phyloP scores from a whole-genome alignment of 2,888 invertebrate species.

The Eugnorisma glareosa region DNA sequence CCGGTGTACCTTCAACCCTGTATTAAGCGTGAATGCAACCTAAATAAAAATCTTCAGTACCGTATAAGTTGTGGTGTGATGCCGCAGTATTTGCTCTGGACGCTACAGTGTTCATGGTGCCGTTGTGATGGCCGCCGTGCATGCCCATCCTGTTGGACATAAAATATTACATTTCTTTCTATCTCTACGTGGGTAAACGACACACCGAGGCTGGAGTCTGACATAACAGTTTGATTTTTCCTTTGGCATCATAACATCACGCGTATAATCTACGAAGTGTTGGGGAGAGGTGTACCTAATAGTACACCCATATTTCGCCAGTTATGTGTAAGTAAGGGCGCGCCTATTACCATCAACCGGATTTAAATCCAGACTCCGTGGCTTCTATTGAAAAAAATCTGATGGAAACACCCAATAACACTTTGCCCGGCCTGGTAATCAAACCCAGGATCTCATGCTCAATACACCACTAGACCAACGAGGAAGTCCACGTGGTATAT shows the following conservation, averaged over 20 bases:
- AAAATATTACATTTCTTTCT: background rate
- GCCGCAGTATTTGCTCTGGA: constrained; percentile 82
- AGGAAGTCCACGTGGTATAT: too few relatives aligned
- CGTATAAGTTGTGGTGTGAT: constrained; percentile 85
- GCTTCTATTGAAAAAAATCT: too few relatives aligned
- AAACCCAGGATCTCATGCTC: too few relatives aligned
- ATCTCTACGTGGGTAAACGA: background rate
- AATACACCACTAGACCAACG: too few relatives aligned
- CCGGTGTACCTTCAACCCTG: too few relatives aligned
- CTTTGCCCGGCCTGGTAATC: too few relatives aligned
- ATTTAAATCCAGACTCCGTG: too few relatives aligned
- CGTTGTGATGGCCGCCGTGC: constrained; percentile 81
- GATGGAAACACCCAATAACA: too few relatives aligned
- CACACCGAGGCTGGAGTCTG: background rate
- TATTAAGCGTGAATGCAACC: too few relatives aligned
- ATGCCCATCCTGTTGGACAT: constrained; percentile 80
- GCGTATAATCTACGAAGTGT: too few relatives aligned
- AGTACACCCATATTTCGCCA: too few relatives aligned
- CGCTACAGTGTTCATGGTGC: constrained; percentile 81
- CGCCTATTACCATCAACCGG: background rate
- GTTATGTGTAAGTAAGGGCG: background rate
- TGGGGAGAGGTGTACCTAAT: background rate
- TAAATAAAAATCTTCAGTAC: constrained; percentile 62
- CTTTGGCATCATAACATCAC: background rate
- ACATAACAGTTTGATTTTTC: background rate